Evolutionary conservation across 1,140 invertebrate genomes (phyloP).

Genomic region (Drosophila varians): DNA sequence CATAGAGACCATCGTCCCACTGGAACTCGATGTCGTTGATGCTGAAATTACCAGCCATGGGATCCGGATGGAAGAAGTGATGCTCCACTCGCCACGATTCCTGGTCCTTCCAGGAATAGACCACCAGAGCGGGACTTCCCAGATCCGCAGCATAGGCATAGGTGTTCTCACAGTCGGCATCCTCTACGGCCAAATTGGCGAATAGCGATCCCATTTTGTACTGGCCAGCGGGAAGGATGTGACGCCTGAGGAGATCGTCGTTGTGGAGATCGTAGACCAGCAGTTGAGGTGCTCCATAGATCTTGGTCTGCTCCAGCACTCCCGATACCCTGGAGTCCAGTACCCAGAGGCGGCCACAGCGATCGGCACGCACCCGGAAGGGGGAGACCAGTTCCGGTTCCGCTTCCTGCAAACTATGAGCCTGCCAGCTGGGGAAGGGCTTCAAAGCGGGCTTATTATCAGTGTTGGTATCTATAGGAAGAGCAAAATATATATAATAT

Average conservation of each 20-base stretch:
- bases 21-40: slow-evolving; percentile 89
- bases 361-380: slow-evolving; percentile 89
- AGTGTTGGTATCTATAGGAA: slow-evolving; percentile 85
- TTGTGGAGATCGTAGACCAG: slow-evolving; percentile 89
- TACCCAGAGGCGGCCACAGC: slow-evolving; percentile 90
- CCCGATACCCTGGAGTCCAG: slow-evolving; percentile 89
- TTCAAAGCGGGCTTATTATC: slow-evolving; percentile 86
- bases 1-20: slow-evolving; percentile 91
- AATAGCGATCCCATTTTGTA: slow-evolving; percentile 89
- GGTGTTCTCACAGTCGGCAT: slow-evolving; percentile 87
- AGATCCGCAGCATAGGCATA: slow-evolving; percentile 88
- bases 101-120: slow-evolving; percentile 88
- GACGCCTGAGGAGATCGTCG: slow-evolving; percentile 87
- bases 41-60: slow-evolving; percentile 88
- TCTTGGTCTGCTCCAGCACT: slow-evolving; percentile 85
- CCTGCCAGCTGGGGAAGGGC: slow-evolving; percentile 90
- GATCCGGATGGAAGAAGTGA: slow-evolving; percentile 89
- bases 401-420: slow-evolving; percentile 85
- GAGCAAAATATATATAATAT: not conserved
- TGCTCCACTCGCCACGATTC: slow-evolving; percentile 89
- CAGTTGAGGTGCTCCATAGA: slow-evolving; percentile 85
- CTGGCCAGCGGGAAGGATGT: slow-evolving; percentile 86
- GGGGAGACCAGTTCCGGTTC: slow-evolving; percentile 89
- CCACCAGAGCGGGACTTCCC: slow-evolving; percentile 87
- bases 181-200: slow-evolving; percentile 90